Percentiles rank a stretch among this genome's conserved stretches.
Conservation (phyloP, 1,140 invertebrate species). For the Mylabris phalerata region DNA sequence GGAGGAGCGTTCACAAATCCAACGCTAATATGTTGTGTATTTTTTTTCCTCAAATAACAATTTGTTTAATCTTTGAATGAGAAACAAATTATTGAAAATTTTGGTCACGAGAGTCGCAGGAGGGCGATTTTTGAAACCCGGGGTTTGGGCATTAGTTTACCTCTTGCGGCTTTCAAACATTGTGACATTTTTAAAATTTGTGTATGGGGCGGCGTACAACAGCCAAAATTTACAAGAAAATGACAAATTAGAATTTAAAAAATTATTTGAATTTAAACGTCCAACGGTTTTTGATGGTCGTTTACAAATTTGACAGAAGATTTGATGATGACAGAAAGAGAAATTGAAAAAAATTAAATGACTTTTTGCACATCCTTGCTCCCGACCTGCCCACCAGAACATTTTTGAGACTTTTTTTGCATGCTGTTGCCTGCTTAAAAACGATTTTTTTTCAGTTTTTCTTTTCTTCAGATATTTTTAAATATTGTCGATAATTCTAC, state of each 20-base stretch:
- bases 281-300: slow-evolving; percentile 55
- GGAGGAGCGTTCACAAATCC: slow-evolving; percentile 23
- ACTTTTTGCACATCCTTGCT: slow-evolving; percentile 45
- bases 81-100: slow-evolving; percentile 15
- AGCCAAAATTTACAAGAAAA: slow-evolving; percentile 3
- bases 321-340: neutral
- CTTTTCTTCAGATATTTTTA: slow-evolving; percentile 16
- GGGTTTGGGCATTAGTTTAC: slow-evolving; percentile 31
- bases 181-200: slow-evolving; percentile 65
- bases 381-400: slow-evolving; percentile 37
- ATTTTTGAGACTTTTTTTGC: slow-evolving; percentile 45
- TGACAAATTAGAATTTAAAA: neutral
- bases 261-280: slow-evolving; percentile 40
- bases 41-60: no score
- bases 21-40: no score
- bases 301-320: slow-evolving; percentile 37
- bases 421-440: slow-evolving; percentile 54
- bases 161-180: slow-evolving; percentile 38
- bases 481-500: slow-evolving; percentile 42
- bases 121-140: slow-evolving; percentile 39
- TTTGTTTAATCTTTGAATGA: no score
- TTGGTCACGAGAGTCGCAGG: slow-evolving; percentile 38
- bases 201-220: slow-evolving; percentile 61
- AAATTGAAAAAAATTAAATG: slow-evolving; percentile 17
- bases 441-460: slow-evolving; percentile 19